These are phyloP conservation scores for Brachypterus glaber DNA, from an alignment of 2,888 invertebrate species.

Conservation along the genomic window DNA sequence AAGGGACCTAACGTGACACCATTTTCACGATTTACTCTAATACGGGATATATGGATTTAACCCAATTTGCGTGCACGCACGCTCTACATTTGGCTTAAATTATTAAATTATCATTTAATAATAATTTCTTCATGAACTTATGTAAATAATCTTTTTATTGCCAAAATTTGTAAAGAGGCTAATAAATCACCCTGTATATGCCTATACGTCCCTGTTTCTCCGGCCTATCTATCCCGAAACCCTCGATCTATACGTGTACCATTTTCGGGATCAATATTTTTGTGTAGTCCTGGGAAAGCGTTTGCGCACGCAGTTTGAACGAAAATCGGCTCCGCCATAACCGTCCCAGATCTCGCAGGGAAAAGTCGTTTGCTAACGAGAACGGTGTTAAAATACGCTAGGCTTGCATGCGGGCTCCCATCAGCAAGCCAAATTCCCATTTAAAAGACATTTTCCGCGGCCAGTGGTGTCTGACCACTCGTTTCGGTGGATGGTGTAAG, in stretches of 20 bases:
- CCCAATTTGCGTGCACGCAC: too few species aligned
- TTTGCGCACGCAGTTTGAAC: constrained; percentile 28
- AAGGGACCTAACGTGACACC: too few species aligned
- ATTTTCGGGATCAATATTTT: constrained; percentile 35
- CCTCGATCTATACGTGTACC: neutral
- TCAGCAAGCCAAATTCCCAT: constrained; percentile 14
- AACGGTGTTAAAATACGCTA: constrained; percentile 22
- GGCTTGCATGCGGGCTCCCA: constrained; percentile 29
- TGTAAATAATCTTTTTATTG: too few species aligned
- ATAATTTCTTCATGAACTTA: too few species aligned
- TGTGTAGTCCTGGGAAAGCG: constrained; percentile 34
- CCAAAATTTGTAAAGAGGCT: too few species aligned
- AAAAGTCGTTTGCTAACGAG: constrained; percentile 28
- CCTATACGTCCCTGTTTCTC: too few species aligned
- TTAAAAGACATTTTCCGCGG: constrained; percentile 8
- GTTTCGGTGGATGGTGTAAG: constrained; percentile 41
- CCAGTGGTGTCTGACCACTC: constrained; percentile 11
- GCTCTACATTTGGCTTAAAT: too few species aligned
- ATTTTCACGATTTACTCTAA: too few species aligned
- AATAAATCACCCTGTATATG: too few species aligned
- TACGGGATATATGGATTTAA: too few species aligned
- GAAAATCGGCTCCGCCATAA: constrained; percentile 32
- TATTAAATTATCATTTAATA: too few species aligned
- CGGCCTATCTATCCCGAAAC: too few species aligned
- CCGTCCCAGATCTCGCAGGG: constrained; percentile 32